Evolutionary conservation across 1,140 invertebrate species (phyloP), one percentile per base, ranked within the genome.

Genomic region (Melanaphis sacchari): DNA sequence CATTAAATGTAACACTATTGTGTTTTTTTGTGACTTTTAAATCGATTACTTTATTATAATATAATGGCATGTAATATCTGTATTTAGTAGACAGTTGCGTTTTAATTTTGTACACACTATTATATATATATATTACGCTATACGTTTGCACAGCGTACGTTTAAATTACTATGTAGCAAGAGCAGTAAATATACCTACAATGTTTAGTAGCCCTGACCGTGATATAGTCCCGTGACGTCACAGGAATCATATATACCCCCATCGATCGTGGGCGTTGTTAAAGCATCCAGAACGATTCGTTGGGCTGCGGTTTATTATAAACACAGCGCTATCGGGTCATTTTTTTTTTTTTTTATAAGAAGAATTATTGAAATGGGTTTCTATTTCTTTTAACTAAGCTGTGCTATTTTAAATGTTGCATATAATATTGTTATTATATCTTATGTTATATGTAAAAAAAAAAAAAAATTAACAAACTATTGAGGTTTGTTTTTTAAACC

Each of bases 251-350:
- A 93, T 93, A 84, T n/a, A 93, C 91, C 15, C 66, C 81, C 91
- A 93, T 93, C 91, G 91, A 93, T 93, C 91, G 91, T 93, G 91
- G 91, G 91, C 91, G 91, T 93, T 93, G 91, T 93, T 93, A 93
- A 93, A 93, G n/a, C 91, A 93, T 46, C 76, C 81, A 85, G 43
- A 93, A n/a, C 43, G 36, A 85, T 93, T 82, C 43, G 91, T n/a
- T 41, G 81, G 36, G 81, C 76, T 82, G 81, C 22, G 91, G 91
- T 85, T 52, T 93, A 93, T 66, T 49, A 49, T 91, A 76, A 81
- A 85, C 81, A 91, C 36, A 82, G 26, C 46, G 36, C 66, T 84
- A 92, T 49, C 41, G 81, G 91, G 91, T 93, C 46, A 54, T 36
- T 52, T 89, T 89, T 88, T 91, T 76, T 49, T 38, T 40, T 90